Conservation (phyloP, 2,888 invertebrate species). For the Himalopsyche kuldschensis region DNA sequence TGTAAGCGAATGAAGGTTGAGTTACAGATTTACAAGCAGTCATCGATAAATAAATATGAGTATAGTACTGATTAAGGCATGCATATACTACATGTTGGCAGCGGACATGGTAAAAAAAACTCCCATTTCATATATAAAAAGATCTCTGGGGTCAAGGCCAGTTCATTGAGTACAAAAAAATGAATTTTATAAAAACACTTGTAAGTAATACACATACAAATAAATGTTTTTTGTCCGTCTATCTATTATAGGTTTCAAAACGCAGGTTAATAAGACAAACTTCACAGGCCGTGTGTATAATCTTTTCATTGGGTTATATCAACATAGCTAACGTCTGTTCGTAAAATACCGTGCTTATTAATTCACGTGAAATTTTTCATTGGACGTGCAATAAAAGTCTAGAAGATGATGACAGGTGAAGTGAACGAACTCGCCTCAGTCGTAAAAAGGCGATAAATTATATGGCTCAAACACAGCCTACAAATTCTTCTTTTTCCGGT, state of each 20-base stretch:
- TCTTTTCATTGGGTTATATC: background rate
- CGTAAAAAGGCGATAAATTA: slow-evolving; percentile 10
- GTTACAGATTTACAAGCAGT: no score
- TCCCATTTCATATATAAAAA: no score
- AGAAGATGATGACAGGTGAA: slow-evolving; percentile 18
- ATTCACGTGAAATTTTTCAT: slow-evolving; percentile 6
- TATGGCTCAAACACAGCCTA: background rate
- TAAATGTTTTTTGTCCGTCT: background rate
- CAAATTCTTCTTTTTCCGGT: background rate
- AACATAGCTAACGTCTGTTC: background rate
- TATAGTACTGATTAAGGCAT: no score
- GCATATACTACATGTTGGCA: no score
- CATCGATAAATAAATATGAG: no score
- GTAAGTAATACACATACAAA: no score
- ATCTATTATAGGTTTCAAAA: background rate
- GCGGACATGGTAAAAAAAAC: no score
- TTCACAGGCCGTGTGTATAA: background rate
- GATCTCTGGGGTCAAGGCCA: no score
- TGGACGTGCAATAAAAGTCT: slow-evolving; percentile 29
- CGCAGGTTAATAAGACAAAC: background rate
- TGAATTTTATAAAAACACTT: no score
- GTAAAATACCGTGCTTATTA: background rate
- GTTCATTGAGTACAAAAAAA: no score
- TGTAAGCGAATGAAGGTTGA: no score
- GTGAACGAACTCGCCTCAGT: slow-evolving; percentile 18